A percentile compares a stretch with the other conserved stretches of the same genome.
Conservation (phyloP, 2,797 vertebrate genomes). For the Enteromius treurensis region DNA sequence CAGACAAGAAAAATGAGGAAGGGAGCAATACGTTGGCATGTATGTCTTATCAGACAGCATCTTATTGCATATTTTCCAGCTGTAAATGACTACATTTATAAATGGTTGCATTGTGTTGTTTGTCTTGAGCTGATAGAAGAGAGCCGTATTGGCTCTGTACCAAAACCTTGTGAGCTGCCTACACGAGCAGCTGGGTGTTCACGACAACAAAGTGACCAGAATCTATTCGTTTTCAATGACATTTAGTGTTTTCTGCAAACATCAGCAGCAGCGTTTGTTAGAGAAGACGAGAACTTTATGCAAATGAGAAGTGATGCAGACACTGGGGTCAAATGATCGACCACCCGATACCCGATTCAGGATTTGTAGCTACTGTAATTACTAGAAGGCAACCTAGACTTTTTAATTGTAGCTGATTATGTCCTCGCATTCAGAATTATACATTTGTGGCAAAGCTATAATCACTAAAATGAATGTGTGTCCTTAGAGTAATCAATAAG, state of each 20-base stretch:
- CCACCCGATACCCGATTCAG: background rate
- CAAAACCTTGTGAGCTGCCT: conserved; percentile 8
- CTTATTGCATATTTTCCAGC: conserved; percentile 65
- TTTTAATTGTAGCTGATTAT: too few relatives aligned
- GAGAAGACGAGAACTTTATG: background rate
- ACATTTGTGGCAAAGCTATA: background rate
- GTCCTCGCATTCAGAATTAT: background rate
- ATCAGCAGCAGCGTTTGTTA: background rate
- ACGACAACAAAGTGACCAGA: conserved; percentile 3
- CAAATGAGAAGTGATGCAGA: background rate
- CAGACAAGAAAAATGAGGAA: conserved; percentile 57
- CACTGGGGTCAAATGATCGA: background rate
- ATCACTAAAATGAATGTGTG: background rate
- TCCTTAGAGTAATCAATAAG: background rate
- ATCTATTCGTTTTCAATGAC: background rate
- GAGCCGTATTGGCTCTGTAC: conserved; percentile 5
- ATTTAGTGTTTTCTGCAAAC: conserved; percentile 11
- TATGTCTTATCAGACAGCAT: conserved; percentile 67
- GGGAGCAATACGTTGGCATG: conserved; percentile 51
- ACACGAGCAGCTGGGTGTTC: background rate
- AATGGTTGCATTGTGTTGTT: conserved; percentile 62
- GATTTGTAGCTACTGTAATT: background rate
- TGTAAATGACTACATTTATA: conserved; percentile 65
- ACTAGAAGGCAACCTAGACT: background rate
- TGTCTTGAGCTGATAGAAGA: conserved; percentile 51